These are phyloP conservation scores for Antitype chi DNA, from an alignment of 2,888 invertebrate species.

Conservation along the genomic window DNA sequence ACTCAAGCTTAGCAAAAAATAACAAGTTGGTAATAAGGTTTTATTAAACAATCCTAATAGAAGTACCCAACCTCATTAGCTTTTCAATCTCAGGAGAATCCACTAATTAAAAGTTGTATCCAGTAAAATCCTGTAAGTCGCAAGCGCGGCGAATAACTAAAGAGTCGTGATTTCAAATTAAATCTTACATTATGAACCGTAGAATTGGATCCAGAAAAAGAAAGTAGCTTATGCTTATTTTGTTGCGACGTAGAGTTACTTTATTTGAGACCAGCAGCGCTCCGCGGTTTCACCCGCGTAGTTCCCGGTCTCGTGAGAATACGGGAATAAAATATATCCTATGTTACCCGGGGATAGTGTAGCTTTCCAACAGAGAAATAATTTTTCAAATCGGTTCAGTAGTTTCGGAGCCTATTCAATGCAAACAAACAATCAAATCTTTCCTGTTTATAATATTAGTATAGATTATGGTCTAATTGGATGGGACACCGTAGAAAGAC, in stretches of 20 bases:
- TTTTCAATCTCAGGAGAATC: conserved; percentile 55
- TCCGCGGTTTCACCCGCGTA: no score
- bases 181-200: conserved; percentile 36
- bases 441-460: no score
- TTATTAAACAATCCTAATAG: conserved; percentile 18
- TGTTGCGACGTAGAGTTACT: background rate
- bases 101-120: conserved; percentile 61
- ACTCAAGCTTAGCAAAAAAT: conserved; percentile 13
- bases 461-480: no score
- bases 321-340: no score
- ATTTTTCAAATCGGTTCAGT: no score
- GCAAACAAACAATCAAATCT: no score
- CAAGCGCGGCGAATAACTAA: conserved; percentile 27
- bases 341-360: no score
- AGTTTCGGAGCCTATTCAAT: no score
- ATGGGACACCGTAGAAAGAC: no score
- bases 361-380: no score
- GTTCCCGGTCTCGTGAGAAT: no score
- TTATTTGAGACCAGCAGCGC: background rate
- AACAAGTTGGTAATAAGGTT: conserved; percentile 25
- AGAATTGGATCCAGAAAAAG: conserved; percentile 27
- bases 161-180: conserved; percentile 39
- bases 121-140: conserved; percentile 30
- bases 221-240: conserved; percentile 1
- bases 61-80: conserved; percentile 45